Conservation (phyloP, 2,888 invertebrate genomes). For the Hylaea fasciaria region DNA sequence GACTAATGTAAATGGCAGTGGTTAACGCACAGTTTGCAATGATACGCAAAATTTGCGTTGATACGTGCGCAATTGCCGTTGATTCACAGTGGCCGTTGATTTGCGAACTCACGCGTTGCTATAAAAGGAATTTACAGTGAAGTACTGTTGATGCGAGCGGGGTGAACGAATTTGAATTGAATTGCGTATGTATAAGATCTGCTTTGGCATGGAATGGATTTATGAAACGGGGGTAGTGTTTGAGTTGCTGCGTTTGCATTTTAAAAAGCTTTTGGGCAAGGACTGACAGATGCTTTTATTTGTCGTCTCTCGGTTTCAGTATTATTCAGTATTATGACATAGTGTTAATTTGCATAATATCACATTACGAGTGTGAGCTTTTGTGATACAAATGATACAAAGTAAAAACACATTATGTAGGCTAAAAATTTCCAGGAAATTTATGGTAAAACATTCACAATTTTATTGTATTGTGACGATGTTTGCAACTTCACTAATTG, state of each 20-base stretch:
- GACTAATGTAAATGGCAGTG: conserved; percentile 31
- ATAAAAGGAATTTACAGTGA: conserved; percentile 41
- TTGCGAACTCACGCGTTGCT: conserved; percentile 11
- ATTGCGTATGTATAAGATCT: conserved; percentile 18
- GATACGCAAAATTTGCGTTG: conserved; percentile 22
- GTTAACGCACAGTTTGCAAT: conserved; percentile 30
- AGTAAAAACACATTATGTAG: too few relatives aligned
- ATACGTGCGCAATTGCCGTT: conserved; percentile 9
- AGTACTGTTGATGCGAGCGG: conserved; percentile 36
- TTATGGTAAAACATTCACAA: too few relatives aligned
- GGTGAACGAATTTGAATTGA: not conserved
- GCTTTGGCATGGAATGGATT: not conserved
- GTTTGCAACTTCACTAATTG: too few relatives aligned
- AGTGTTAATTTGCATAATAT: too few relatives aligned
- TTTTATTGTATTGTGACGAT: too few relatives aligned
- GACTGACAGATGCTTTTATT: not conserved
- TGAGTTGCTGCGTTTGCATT: not conserved
- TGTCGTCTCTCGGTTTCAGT: too few relatives aligned
- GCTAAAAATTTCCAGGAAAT: too few relatives aligned
- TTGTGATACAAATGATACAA: too few relatives aligned
- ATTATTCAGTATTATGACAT: too few relatives aligned
- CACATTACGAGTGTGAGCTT: too few relatives aligned
- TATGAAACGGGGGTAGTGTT: not conserved
- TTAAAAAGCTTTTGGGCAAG: not conserved
- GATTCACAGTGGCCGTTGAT: conserved; percentile 14